A percentile compares a stretch with the other conserved stretches of the same genome.
Conservation (phyloP, 1,140 invertebrate species). For the Diorhabda elongata region DNA sequence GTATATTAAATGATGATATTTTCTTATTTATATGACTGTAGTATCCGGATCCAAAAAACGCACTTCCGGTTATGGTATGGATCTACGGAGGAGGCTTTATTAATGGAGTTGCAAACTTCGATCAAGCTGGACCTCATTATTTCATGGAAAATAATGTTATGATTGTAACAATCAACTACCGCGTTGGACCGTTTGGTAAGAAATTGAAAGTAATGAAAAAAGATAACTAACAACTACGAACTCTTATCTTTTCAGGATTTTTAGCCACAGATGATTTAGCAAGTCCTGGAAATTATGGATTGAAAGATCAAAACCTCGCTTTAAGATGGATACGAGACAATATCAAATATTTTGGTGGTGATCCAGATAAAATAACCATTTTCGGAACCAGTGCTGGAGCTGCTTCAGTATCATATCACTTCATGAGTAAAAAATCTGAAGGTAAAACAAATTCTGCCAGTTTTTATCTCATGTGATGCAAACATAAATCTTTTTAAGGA, state of each 20-base stretch:
- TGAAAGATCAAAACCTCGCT: constrained; percentile 18
- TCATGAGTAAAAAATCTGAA: constrained; percentile 7
- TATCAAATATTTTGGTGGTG: constrained; percentile 22
- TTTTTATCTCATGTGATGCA: not conserved
- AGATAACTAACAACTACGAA: not conserved
- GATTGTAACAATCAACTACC: constrained; percentile 23
- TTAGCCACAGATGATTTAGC: constrained; percentile 16
- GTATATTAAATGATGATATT: not conserved
- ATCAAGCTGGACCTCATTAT: constrained; percentile 18
- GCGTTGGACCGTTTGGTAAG: constrained; percentile 26
- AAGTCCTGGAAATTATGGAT: constrained; percentile 20
- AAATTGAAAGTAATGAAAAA: not conserved
- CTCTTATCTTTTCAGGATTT: constrained; percentile 12
- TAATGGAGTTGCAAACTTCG: constrained; percentile 4
- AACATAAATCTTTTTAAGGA: constrained; percentile 16
- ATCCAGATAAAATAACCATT: constrained; percentile 21
- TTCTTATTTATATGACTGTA: not conserved
- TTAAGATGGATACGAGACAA: constrained; percentile 20
- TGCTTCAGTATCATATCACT: constrained; percentile 14
- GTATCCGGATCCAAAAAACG: constrained; percentile 15
- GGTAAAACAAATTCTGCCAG: not conserved
- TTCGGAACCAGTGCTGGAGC: constrained; percentile 22
- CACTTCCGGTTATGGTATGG: constrained; percentile 23
- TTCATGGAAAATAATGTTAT: constrained; percentile 22
- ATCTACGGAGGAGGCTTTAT: constrained; percentile 26